A percentile compares a stretch with the other conserved stretches of the same genome.
These are phyloP conservation scores for Drosophila borealis DNA, from an alignment of 2,888 invertebrate genomes.

Conservation along the genomic window DNA sequence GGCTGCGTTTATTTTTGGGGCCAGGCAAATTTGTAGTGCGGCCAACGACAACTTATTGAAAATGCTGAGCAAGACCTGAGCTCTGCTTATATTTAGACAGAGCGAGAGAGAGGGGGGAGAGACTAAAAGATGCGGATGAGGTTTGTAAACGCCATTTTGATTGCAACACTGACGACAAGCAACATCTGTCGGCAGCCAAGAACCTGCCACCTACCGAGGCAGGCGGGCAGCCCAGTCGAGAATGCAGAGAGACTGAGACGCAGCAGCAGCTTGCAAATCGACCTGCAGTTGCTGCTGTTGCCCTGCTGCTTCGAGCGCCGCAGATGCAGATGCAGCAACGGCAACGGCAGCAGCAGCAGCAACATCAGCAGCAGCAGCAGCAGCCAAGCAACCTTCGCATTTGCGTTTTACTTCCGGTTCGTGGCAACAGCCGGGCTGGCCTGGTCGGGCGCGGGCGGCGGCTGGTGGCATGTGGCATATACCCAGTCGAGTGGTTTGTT, in stretches of 20 bases:
- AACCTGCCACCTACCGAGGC: constrained; percentile 56
- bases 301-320: constrained; percentile 81
- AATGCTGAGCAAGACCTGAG: constrained; percentile 36
- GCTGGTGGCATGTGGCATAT: constrained; percentile 22
- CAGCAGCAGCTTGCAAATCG: constrained; percentile 55
- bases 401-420: constrained; percentile 75
- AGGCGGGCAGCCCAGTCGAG: constrained; percentile 10
- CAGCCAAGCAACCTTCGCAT: constrained; percentile 54
- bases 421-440: constrained; percentile 36
- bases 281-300: constrained; percentile 77
- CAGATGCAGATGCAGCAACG: constrained; percentile 82
- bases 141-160: constrained; percentile 61
- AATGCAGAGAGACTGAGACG: constrained; percentile 25
- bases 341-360: constrained; percentile 51
- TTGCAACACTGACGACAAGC: constrained; percentile 60
- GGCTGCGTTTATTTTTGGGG: constrained; percentile 56
- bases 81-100: constrained; percentile 14
- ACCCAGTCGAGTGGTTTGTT: constrained; percentile 75
- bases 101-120: no score
- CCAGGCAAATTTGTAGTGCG: constrained; percentile 52
- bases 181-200: constrained; percentile 53
- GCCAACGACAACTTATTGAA: constrained; percentile 52
- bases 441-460: constrained; percentile 17
- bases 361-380: constrained; percentile 70
- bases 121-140: constrained; percentile 7